phyloP scores from a whole-genome alignment of 1,140 invertebrate species.

The Pygmarrhopalites habei region DNA sequence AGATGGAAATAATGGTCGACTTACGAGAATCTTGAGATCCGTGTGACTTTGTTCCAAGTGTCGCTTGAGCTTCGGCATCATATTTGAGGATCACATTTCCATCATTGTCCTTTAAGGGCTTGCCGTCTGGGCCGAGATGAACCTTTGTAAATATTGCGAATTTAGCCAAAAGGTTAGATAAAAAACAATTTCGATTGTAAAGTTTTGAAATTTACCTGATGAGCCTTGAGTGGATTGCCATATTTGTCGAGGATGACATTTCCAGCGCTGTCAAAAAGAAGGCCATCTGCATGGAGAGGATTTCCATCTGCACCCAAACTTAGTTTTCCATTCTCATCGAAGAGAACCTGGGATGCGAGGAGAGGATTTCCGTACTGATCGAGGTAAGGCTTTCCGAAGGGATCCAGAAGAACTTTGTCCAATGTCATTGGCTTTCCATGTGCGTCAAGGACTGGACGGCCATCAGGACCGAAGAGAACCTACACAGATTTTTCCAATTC shows the following conservation, averaged over 20 bases:
- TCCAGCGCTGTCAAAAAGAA: too few relatives aligned
- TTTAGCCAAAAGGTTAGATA: too few relatives aligned
- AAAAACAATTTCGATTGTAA: too few relatives aligned
- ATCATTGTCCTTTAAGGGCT: background rate
- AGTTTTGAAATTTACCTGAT: too few relatives aligned
- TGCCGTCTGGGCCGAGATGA: background rate
- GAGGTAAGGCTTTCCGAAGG: background rate
- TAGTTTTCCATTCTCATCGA: background rate
- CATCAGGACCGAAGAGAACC: background rate
- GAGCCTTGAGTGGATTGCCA: slow-evolving; percentile 8
- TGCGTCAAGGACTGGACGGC: background rate
- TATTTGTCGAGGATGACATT: background rate
- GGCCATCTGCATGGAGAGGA: background rate
- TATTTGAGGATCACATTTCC: too few relatives aligned
- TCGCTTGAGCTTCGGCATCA: too few relatives aligned
- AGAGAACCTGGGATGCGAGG: background rate
- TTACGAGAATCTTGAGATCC: too few relatives aligned
- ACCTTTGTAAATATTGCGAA: too few relatives aligned
- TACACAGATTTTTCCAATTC: too few relatives aligned
- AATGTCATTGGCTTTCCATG: background rate
- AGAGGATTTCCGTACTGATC: background rate
- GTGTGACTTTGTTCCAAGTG: too few relatives aligned
- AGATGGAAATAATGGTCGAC: too few relatives aligned
- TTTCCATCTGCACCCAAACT: background rate
- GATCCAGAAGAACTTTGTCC: background rate